phyloP scores from a whole-genome alignment of 2,888 invertebrate genomes.

The Adela reaumurella region DNA sequence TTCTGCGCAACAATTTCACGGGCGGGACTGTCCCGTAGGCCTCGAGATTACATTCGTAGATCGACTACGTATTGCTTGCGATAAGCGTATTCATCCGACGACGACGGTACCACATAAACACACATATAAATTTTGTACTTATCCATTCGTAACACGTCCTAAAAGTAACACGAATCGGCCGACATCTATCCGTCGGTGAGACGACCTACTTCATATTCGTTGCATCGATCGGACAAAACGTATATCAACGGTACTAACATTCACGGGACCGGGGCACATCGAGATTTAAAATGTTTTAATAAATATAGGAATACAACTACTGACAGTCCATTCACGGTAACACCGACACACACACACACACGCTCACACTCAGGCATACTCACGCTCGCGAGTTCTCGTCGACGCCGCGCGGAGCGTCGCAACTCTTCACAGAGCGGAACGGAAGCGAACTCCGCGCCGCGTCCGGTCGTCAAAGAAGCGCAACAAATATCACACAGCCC shows the following conservation, averaged over 20 bases:
- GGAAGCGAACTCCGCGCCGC: not conserved
- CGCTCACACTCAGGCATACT: constrained; percentile 1
- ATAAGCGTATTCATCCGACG: constrained; percentile 34
- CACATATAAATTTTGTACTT: constrained; percentile 37
- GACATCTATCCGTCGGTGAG: constrained; percentile 26
- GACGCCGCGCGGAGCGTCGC: not conserved
- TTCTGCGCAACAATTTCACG: constrained; percentile 14
- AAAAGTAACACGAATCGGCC: constrained; percentile 23
- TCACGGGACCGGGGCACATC: constrained; percentile 27
- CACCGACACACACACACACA: constrained; percentile 16
- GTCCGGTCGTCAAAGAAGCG: not conserved
- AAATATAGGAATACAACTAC: constrained; percentile 41
- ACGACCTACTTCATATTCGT: constrained; percentile 50
- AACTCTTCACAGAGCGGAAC: not conserved
- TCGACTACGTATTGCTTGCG: constrained; percentile 34
- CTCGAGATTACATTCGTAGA: constrained; percentile 15
- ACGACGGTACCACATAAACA: constrained; percentile 33
- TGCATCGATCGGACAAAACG: constrained; percentile 38
- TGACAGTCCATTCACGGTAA: constrained; percentile 36
- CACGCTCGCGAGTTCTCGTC: not conserved
- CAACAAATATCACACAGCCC: constrained; percentile 17
- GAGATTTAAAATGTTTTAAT: constrained; percentile 22
- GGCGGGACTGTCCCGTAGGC: constrained; percentile 21
- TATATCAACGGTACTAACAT: constrained; percentile 16
- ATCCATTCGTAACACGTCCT: constrained; percentile 29